Percentiles rank a stretch among this genome's conserved stretches.
Conservation (phyloP, 2,113 vertebrate genomes). For the Lophotis ruficrista region DNA sequence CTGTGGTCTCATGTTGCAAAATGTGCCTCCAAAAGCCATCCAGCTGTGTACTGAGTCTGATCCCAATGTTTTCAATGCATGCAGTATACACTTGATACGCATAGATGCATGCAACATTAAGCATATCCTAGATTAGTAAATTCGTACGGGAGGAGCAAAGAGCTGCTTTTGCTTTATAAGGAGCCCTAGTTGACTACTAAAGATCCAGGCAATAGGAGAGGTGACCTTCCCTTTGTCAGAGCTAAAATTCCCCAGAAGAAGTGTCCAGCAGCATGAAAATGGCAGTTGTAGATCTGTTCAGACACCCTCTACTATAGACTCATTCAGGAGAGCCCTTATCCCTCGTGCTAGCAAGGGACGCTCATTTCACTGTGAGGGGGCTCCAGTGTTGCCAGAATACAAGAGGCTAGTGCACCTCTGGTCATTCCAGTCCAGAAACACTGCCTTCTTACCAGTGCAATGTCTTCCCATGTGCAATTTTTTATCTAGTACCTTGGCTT, state of each 20-base stretch:
- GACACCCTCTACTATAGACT: not conserved
- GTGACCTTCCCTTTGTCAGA: not conserved
- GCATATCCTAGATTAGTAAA: rapidly evolving
- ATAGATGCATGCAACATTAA: not conserved
- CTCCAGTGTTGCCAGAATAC: not conserved
- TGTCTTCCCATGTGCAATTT: not conserved
- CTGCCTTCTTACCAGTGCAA: not conserved
- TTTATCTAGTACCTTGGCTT: not conserved
- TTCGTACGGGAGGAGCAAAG: rapidly evolving
- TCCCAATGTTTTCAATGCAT: not conserved
- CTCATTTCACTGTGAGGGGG: not conserved
- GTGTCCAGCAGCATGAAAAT: not conserved
- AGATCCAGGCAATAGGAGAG: not conserved
- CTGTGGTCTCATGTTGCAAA: not conserved
- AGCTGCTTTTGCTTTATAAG: not conserved
- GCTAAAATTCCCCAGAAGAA: not conserved
- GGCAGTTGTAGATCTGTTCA: not conserved
- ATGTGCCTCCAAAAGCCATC: not conserved
- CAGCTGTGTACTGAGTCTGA: not conserved
- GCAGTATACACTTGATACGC: not conserved
- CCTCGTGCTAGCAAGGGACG: not conserved
- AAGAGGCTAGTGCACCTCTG: not conserved
- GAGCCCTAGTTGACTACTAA: not conserved
- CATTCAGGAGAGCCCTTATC: not conserved
- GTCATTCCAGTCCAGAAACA: not conserved